Conservation (phyloP, 2,113 vertebrate species). For the Semicossyphus pulcher region DNA sequence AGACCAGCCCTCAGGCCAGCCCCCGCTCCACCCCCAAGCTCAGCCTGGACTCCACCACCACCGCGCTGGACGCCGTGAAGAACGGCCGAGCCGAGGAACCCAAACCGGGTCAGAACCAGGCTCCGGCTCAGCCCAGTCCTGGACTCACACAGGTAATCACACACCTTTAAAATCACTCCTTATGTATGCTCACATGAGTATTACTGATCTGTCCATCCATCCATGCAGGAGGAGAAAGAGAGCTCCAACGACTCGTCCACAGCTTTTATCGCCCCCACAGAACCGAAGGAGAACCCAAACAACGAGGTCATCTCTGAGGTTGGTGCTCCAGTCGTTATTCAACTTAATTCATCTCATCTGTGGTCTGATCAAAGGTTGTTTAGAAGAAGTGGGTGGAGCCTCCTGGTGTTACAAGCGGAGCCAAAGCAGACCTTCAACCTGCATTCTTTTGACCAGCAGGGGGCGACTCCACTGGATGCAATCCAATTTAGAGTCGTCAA, state of each 20-base stretch:
- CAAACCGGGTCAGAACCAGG: conserved; percentile 59
- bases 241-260: conserved; percentile 98
- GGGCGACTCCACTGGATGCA: too few species aligned
- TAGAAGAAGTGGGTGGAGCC: too few species aligned
- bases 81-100: conserved; percentile 90
- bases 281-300: conserved; percentile 86
- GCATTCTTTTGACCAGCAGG: too few species aligned
- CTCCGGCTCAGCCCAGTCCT: conserved; percentile 63
- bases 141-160: conserved; percentile 66
- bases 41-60: conserved; percentile 75
- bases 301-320: conserved; percentile 81
- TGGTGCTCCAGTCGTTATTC: too few species aligned
- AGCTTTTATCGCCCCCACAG: conserved; percentile 90
- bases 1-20: conserved; percentile 77
- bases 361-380: too few species aligned
- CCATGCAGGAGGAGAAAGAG: conserved; percentile 90
- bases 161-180: too few species aligned
- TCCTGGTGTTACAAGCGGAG: too few species aligned
- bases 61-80: conserved; percentile 83
- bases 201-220: conserved; percentile 6
- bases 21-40: conserved; percentile 80
- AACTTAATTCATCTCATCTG: not conserved
- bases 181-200: too few species aligned
- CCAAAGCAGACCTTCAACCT: too few species aligned
- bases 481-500: too few species aligned